Conservation (phyloP, 2,888 invertebrate genomes). For the Plusia festucae region DNA sequence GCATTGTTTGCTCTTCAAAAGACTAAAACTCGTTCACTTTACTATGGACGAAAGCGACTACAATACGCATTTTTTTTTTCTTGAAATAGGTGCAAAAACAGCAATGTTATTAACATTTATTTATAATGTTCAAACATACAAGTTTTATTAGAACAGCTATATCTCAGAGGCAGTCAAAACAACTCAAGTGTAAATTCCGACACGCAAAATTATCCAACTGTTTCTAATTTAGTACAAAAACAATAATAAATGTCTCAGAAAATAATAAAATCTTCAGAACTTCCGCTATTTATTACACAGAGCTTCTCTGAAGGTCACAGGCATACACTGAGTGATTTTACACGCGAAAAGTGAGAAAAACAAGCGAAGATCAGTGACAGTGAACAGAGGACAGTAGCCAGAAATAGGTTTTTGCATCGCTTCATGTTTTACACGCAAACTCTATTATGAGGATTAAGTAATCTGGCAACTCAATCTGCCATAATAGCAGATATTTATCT, state of each 20-base stretch:
- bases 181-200: constrained; percentile 1
- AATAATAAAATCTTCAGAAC: background rate
- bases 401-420: constrained; percentile 18
- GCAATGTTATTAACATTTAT: too few relatives aligned
- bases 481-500: constrained; percentile 1
- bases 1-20: too few relatives aligned
- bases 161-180: background rate
- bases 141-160: background rate
- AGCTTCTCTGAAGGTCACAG: constrained; percentile 13
- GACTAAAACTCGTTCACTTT: too few relatives aligned
- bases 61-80: background rate
- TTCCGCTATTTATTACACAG: constrained; percentile 26
- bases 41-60: too few relatives aligned
- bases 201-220: background rate
- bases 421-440: background rate
- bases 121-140: background rate
- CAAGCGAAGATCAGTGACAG: constrained; percentile 25
- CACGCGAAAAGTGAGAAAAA: constrained; percentile 25
- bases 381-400: constrained; percentile 7
- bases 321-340: constrained; percentile 14
- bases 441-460: constrained; percentile 4
- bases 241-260: constrained; percentile 17
- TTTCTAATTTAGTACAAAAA: constrained; percentile 6
- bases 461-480: background rate
- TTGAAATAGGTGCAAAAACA: background rate